phyloP scores from a whole-genome alignment of 2,113 vertebrate species.

The Glaucomys volans region DNA sequence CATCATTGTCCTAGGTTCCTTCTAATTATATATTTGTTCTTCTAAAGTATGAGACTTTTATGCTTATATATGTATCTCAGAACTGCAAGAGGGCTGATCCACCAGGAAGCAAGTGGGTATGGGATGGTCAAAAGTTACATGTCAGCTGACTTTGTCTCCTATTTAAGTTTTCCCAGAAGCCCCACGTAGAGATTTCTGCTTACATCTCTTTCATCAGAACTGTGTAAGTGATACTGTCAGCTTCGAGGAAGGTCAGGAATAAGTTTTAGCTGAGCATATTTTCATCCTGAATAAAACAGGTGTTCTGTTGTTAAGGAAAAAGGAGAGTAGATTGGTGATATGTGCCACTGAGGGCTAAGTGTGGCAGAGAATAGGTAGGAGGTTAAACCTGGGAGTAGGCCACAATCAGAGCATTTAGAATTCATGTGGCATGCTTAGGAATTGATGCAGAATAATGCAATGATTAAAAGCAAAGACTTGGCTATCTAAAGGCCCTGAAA shows the following conservation, averaged over 20 bases:
- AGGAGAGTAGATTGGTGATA: background rate
- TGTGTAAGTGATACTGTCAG: background rate
- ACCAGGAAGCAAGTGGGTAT: background rate
- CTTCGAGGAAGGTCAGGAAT: background rate
- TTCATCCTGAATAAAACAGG: background rate
- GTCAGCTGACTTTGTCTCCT: background rate
- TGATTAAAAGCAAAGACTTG: conserved; percentile 54
- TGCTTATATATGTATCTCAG: background rate
- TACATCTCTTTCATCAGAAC: conserved; percentile 34
- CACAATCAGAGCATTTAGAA: background rate
- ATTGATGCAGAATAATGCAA: background rate
- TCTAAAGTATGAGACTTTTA: background rate
- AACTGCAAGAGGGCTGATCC: background rate
- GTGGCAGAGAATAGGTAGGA: background rate
- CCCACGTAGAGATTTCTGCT: conserved; percentile 14
- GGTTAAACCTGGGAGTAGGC: background rate
- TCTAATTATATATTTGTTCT: background rate
- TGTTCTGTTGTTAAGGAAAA: background rate
- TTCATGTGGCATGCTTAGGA: background rate
- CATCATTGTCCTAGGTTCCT: background rate
- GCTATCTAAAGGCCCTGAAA: background rate
- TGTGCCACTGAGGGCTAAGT: background rate
- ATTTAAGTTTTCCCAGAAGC: conserved; percentile 50
- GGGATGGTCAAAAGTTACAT: background rate
- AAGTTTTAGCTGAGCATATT: background rate